phyloP scores from a whole-genome alignment of 1,140 invertebrate genomes.

The Helicorthomorpha holstii region DNA sequence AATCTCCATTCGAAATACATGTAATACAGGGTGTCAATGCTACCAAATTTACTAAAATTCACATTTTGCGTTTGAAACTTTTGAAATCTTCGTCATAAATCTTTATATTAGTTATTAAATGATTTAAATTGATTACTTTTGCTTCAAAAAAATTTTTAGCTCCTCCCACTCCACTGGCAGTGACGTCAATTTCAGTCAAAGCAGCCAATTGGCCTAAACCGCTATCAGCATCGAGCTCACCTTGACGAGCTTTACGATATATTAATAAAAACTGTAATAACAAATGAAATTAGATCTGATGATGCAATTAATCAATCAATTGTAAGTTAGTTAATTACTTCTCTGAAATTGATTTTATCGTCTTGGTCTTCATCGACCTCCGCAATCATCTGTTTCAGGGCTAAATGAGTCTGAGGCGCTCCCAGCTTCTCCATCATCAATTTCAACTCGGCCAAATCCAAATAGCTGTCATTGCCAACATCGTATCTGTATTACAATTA shows the following conservation, averaged over 20 bases:
- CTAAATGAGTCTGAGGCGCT: conserved; percentile 83
- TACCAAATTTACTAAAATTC: no score
- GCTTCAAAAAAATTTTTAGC: conserved; percentile 84
- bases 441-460: conserved; percentile 77
- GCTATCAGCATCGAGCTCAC: conserved; percentile 59
- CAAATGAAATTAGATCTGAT: background rate
- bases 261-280: conserved; percentile 52
- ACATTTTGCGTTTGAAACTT: no score
- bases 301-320: background rate
- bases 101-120: background rate
- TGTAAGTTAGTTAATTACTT: conserved; percentile 31
- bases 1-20: no score
- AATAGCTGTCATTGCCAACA: conserved; percentile 62
- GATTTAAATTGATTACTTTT: conserved; percentile 37
- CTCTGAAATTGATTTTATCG: conserved; percentile 74
- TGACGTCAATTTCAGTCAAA: conserved; percentile 70
- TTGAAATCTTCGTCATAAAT: background rate
- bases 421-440: conserved; percentile 93
- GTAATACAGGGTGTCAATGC: no score
- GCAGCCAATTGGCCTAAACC: conserved; percentile 63
- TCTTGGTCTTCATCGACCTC: conserved; percentile 85
- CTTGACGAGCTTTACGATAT: conserved; percentile 68
- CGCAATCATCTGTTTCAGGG: conserved; percentile 83
- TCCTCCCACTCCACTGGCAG: conserved; percentile 70
- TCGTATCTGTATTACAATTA: no score